Conservation (phyloP, 1,140 invertebrate genomes). For the Phymorhynchus buccinoides region DNA sequence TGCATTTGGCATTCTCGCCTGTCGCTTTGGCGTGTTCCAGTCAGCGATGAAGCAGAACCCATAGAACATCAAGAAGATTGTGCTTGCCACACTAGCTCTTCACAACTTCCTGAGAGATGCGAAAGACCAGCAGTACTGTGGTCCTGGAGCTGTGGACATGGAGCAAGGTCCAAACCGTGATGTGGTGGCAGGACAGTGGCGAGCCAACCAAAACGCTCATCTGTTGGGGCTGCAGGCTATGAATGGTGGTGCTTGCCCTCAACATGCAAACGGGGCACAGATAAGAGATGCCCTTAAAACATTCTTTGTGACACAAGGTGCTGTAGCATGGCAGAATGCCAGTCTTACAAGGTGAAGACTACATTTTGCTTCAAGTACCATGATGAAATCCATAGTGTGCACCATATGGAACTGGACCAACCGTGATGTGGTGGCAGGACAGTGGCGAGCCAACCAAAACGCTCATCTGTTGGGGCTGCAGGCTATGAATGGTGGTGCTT, state of each 20-base stretch:
- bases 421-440: not conserved
- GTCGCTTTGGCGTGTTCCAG: not conserved
- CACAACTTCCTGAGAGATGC: conserved; percentile 22
- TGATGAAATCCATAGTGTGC: too few relatives aligned
- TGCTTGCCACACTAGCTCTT: conserved; percentile 12
- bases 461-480: conserved; percentile 6
- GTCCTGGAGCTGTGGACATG: not conserved
- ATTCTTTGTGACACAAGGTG: not conserved
- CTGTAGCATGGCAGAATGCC: not conserved
- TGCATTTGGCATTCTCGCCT: not conserved
- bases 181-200: not conserved
- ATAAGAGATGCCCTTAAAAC: conserved; percentile 4
- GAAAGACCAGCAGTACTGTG: conserved; percentile 26
- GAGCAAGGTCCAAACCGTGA: not conserved
- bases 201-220: conserved; percentile 1
- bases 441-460: conserved; percentile 11
- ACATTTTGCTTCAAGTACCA: too few relatives aligned
- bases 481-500: not conserved
- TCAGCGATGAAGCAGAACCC: not conserved
- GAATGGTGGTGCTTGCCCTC: not conserved
- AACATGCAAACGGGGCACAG: not conserved
- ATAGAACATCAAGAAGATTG: not conserved
- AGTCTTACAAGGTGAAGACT: too few relatives aligned
- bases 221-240: not conserved
- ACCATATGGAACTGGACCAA: too few relatives aligned